Evolutionary conservation across 2,113 vertebrate species (phyloP).

Genomic region (Neodon shergylaensis): DNA sequence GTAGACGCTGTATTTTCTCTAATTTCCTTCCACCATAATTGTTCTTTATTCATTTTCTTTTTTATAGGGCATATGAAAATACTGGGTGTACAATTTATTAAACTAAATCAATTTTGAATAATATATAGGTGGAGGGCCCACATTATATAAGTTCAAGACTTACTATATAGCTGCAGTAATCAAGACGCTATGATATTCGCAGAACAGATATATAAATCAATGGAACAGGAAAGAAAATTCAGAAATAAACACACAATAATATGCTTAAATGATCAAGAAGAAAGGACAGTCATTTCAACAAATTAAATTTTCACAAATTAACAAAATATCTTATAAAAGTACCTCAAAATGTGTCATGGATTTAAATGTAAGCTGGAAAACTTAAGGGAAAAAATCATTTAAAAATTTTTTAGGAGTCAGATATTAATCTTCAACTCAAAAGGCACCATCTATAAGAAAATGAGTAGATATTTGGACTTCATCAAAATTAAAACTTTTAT

Average conservation of each 20-base stretch:
- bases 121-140: slow-evolving; percentile 34
- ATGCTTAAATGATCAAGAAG: background rate
- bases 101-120: slow-evolving; percentile 60
- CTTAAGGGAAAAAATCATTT: background rate
- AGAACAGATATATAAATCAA: background rate
- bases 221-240: background rate
- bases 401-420: slow-evolving; percentile 40
- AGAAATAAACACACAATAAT: background rate
- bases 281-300: slow-evolving; percentile 31
- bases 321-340: slow-evolving; percentile 1
- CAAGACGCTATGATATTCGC: background rate
- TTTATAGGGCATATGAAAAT: slow-evolving; percentile 58
- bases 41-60: slow-evolving; percentile 61
- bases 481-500: slow-evolving; percentile 38
- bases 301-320: background rate
- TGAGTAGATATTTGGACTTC: slow-evolving; percentile 12
- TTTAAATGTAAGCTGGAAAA: slow-evolving; percentile 43
- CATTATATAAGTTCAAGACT: slow-evolving; percentile 50
- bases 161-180: slow-evolving; percentile 32
- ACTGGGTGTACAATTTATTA: slow-evolving; percentile 33
- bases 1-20: background rate
- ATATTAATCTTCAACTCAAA: slow-evolving; percentile 27
- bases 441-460: slow-evolving; percentile 30
- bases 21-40: background rate
- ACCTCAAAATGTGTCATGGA: slow-evolving; percentile 35